Percentiles rank a stretch among this genome's conserved stretches.
Conservation (phyloP, 2,888 invertebrate genomes). For the Xylophagus ater region DNA sequence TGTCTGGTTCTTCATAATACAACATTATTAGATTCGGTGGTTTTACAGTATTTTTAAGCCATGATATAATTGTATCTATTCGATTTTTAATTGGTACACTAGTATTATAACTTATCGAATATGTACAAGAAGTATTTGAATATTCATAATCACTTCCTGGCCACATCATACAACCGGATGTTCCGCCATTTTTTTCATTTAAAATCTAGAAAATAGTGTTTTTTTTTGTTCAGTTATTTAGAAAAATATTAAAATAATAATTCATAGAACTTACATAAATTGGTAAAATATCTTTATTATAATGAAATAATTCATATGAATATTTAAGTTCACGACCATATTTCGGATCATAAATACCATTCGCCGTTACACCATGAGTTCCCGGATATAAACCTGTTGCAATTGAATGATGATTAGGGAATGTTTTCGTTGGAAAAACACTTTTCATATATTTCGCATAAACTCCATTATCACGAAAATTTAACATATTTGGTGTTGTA, state of each 20-base stretch:
- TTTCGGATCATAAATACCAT: conserved; percentile 45
- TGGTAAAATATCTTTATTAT: conserved; percentile 43
- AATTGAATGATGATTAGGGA: conserved; percentile 63
- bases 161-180: conserved; percentile 61
- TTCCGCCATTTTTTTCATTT: conserved; percentile 45
- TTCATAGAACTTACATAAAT: conserved; percentile 43
- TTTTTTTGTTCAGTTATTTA: too few relatives aligned
- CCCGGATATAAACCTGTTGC: conserved; percentile 58
- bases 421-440: conserved; percentile 59
- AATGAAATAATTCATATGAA: conserved; percentile 44
- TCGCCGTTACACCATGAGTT: conserved; percentile 57
- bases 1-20: conserved; percentile 62
- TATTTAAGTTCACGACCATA: conserved; percentile 25
- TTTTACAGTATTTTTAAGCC: conserved; percentile 45
- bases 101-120: conserved; percentile 36
- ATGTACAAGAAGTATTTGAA: conserved; percentile 40
- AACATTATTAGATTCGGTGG: conserved; percentile 58
- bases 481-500: conserved; percentile 47
- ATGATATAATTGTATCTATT: conserved; percentile 42
- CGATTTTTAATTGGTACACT: conserved; percentile 42
- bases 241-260: conserved; percentile 17
- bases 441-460: conserved; percentile 46
- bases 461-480: conserved; percentile 45
- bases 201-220: conserved; percentile 44
- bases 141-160: conserved; percentile 49